phyloP scores from a whole-genome alignment of 2,113 vertebrate genomes.

The Salvelinus namaycush region DNA sequence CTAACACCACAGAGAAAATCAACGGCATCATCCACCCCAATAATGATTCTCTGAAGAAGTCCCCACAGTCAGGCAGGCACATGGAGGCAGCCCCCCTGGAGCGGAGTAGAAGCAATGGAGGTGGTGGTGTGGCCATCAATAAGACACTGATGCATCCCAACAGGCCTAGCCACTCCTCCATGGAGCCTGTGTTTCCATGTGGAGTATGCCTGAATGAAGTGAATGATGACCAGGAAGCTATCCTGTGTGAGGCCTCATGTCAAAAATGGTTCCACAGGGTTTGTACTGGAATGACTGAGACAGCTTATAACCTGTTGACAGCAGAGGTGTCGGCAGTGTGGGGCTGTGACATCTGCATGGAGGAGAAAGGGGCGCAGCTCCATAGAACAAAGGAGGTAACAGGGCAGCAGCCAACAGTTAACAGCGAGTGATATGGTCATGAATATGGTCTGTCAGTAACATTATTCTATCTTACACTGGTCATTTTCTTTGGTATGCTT shows the following conservation, averaged over 20 bases:
- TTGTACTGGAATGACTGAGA: constrained; percentile 88
- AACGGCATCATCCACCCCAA: constrained; percentile 65
- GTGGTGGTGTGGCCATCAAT: constrained; percentile 49
- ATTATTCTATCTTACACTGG: background rate
- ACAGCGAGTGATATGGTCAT: constrained; percentile 60
- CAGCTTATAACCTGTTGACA: constrained; percentile 81
- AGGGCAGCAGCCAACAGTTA: constrained; percentile 42
- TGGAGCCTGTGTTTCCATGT: constrained; percentile 78
- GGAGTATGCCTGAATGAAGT: constrained; percentile 83
- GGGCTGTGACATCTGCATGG: constrained; percentile 85
- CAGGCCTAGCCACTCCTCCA: constrained; percentile 65
- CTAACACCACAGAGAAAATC: constrained; percentile 65
- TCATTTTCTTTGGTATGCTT: background rate
- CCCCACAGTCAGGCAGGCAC: constrained; percentile 56
- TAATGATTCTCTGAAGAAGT: constrained; percentile 70
- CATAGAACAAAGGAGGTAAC: constrained; percentile 70
- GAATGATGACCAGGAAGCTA: constrained; percentile 84
- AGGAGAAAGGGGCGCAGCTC: constrained; percentile 77
- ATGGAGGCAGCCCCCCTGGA: background rate
- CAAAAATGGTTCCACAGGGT: constrained; percentile 86
- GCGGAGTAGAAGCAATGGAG: constrained; percentile 47
- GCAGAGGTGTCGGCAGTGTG: constrained; percentile 81
- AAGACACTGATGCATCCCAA: constrained; percentile 66
- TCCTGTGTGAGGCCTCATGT: constrained; percentile 84
- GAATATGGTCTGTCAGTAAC: background rate